Evolutionary conservation across 2,797 vertebrate genomes (phyloP).

Genomic region (Phrynocephalus forsythii): DNA sequence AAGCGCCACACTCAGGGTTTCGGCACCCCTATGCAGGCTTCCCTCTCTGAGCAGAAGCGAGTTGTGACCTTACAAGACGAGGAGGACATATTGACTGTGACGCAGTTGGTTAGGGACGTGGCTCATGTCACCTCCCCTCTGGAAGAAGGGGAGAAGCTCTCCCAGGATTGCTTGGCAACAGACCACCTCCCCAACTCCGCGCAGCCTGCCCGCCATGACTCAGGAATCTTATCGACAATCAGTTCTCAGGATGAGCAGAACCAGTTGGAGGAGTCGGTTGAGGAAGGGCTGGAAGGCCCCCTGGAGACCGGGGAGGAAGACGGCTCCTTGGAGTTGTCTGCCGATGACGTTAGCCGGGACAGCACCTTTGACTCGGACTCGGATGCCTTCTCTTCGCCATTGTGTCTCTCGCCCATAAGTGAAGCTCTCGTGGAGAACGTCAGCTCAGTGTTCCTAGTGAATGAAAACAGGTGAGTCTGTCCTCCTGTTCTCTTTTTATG

Average conservation of each 20-base stretch:
- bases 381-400: conserved; percentile 95
- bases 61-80: conserved; percentile 31
- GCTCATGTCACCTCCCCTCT: conserved; percentile 35
- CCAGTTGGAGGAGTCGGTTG: conserved; percentile 68
- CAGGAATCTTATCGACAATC: conserved; percentile 60
- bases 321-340: conserved; percentile 89
- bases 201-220: conserved; percentile 61
- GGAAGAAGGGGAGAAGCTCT: conserved; percentile 60
- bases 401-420: conserved; percentile 94
- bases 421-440: conserved; percentile 91
- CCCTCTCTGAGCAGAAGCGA: conserved; percentile 59
- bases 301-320: conserved; percentile 85
- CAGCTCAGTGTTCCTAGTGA: conserved; percentile 91
- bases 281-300: conserved; percentile 70
- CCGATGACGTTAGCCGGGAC: conserved; percentile 93
- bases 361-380: conserved; percentile 96
- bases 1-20: conserved; percentile 74
- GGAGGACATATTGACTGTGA: conserved; percentile 58
- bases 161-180: conserved; percentile 3
- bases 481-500: neutral
- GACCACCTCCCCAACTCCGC: neutral
- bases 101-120: conserved; percentile 48
- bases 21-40: conserved; percentile 3
- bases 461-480: conserved; percentile 85
- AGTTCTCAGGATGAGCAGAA: conserved; percentile 75